Conservation (phyloP, 2,113 vertebrate species). For the Pachypanchax playfairii region DNA sequence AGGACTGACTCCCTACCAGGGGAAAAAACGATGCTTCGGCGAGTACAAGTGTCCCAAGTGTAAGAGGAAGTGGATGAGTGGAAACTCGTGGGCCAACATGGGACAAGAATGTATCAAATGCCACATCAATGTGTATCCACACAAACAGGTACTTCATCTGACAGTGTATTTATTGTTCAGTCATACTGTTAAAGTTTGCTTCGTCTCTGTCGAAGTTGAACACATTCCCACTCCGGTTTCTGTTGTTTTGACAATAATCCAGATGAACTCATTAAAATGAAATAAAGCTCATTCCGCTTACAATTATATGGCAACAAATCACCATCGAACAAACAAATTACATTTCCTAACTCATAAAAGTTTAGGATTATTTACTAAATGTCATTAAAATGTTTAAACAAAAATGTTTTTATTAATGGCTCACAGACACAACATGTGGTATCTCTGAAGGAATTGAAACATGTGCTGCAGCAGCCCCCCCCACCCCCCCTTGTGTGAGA, state of each 20-base stretch:
- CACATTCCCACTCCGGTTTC: slow-evolving; percentile 30
- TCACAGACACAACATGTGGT: slow-evolving; percentile 26
- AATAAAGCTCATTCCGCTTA: slow-evolving; percentile 35
- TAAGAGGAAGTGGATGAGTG: slow-evolving; percentile 99
- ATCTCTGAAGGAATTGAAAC: slow-evolving; percentile 12
- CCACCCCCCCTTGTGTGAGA: slow-evolving; percentile 21
- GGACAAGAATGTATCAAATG: slow-evolving; percentile 99
- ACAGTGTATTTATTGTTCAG: slow-evolving; percentile 4
- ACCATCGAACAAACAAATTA: slow-evolving; percentile 41
- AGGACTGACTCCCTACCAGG: slow-evolving; percentile 97
- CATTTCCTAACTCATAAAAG: slow-evolving; percentile 38
- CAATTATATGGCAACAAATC: slow-evolving; percentile 48
- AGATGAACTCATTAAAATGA: slow-evolving; percentile 58
- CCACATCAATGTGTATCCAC: slow-evolving; percentile 99
- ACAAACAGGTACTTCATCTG: slow-evolving; percentile 89
- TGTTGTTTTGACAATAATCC: slow-evolving; percentile 44
- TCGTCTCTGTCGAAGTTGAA: slow-evolving; percentile 12
- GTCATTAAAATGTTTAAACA: slow-evolving; percentile 31
- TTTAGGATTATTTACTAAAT: slow-evolving; percentile 33
- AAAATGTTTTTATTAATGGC: slow-evolving; percentile 29
- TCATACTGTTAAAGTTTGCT: neutral
- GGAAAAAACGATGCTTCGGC: slow-evolving; percentile 98
- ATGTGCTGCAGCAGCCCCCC: slow-evolving; percentile 28
- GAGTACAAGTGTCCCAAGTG: slow-evolving; percentile 99
- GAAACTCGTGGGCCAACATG: slow-evolving; percentile 99